Conservation (phyloP, 2,797 vertebrate species). For the Enteromius radiatus region DNA sequence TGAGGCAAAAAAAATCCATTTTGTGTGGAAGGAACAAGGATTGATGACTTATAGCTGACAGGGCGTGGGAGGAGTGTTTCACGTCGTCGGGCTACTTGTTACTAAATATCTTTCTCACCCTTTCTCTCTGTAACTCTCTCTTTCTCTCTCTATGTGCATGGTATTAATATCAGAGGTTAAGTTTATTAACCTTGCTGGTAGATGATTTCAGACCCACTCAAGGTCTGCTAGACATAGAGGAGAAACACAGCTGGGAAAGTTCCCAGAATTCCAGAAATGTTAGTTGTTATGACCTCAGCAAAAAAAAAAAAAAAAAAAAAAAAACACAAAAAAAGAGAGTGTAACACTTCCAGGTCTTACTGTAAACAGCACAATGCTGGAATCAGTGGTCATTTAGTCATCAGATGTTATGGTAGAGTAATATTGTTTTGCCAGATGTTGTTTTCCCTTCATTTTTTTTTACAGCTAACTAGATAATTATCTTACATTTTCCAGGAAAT, state of each 20-base stretch:
- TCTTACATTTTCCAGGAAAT: slow-evolving; percentile 49
- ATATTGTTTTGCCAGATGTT: slow-evolving; percentile 53
- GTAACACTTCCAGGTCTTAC: slow-evolving; percentile 27
- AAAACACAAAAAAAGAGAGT: not conserved
- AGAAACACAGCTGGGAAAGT: slow-evolving; percentile 59
- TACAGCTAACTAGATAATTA: slow-evolving; percentile 50
- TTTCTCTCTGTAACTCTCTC: slow-evolving; percentile 25
- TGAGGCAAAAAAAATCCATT: slow-evolving; percentile 70
- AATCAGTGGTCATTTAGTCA: slow-evolving; percentile 48
- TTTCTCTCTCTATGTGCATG: slow-evolving; percentile 55
- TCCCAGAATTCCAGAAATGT: slow-evolving; percentile 72
- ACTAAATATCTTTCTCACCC: slow-evolving; percentile 26
- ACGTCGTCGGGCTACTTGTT: slow-evolving; percentile 42
- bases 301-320: slow-evolving; percentile 18
- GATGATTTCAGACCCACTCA: slow-evolving; percentile 79
- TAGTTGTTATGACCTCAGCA: slow-evolving; percentile 66
- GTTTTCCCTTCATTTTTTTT: slow-evolving; percentile 48
- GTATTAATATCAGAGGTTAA: slow-evolving; percentile 61
- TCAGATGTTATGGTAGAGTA: slow-evolving; percentile 29
- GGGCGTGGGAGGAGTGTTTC: slow-evolving; percentile 49
- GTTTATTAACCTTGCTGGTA: slow-evolving; percentile 77
- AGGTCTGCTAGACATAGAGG: slow-evolving; percentile 70
- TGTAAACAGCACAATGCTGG: slow-evolving; percentile 35
- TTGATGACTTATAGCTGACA: slow-evolving; percentile 59
- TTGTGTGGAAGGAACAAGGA: slow-evolving; percentile 58